Percentiles rank a stretch among this genome's conserved stretches.
Conservation (phyloP, 2,888 invertebrate genomes). For the Oxycera nigricornis region DNA sequence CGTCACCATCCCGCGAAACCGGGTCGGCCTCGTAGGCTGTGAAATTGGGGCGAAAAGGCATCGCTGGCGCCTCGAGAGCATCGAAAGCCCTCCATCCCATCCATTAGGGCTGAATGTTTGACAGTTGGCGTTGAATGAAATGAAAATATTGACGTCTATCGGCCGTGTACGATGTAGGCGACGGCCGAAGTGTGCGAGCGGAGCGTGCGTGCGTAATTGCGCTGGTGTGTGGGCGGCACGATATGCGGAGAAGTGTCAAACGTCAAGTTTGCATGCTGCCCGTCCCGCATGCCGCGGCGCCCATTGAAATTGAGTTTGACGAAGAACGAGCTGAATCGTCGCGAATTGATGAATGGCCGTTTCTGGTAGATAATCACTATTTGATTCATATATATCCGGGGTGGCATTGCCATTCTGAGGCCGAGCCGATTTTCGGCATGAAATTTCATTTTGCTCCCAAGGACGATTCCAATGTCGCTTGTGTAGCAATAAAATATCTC, state of each 20-base stretch:
- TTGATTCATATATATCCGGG: no score
- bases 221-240: conserved; percentile 18
- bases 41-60: not conserved
- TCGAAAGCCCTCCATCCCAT: no score
- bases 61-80: not conserved
- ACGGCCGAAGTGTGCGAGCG: not conserved
- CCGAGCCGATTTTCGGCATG: no score
- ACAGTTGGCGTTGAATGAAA: conserved; percentile 16
- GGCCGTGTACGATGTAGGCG: not conserved
- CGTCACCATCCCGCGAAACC: not conserved
- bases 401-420: no score
- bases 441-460: no score
- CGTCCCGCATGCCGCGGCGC: not conserved
- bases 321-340: no score
- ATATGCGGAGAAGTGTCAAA: conserved; percentile 15
- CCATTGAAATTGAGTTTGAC: not conserved
- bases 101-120: not conserved
- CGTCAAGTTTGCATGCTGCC: conserved; percentile 4
- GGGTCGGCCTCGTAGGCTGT: not conserved
- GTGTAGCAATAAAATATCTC: no score
- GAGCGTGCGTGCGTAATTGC: conserved; percentile 18
- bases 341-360: no score
- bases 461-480: no score
- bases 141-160: conserved; percentile 11
- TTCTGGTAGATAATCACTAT: no score